Evolutionary conservation across 2,888 invertebrate species (phyloP).

Genomic region (Xestia sexstrigata): DNA sequence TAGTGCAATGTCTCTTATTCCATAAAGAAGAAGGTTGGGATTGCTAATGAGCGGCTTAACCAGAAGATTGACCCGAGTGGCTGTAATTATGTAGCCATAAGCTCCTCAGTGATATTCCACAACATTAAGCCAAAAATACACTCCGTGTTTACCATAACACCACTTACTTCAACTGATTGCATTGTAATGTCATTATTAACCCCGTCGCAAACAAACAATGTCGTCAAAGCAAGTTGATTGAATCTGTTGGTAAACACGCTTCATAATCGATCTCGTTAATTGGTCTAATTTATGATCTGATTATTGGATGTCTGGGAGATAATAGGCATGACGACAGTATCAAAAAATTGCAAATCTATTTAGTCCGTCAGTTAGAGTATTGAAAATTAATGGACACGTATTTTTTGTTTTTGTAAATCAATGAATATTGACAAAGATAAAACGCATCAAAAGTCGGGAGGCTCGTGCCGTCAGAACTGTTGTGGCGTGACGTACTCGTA

Average conservation of each 20-base stretch:
- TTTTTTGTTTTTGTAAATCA: no score
- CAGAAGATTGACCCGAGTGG: no score
- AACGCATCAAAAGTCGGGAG: no score
- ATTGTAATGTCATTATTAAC: conserved; percentile 19
- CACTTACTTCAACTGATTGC: conserved; percentile 12
- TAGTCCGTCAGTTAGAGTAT: no score
- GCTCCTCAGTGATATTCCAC: neutral
- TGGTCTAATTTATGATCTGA: neutral
- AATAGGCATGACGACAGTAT: no score
- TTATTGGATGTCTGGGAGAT: neutral
- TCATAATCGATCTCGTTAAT: conserved; percentile 5
- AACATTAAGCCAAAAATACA: neutral
- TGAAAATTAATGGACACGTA: no score
- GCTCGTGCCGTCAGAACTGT: no score
- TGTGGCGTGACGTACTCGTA: no score
- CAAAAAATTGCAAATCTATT: no score
- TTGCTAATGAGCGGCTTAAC: neutral
- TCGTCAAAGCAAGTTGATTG: conserved; percentile 24
- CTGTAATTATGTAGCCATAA: no score
- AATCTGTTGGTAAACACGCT: conserved; percentile 17
- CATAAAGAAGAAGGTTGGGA: neutral
- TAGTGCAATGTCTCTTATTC: conserved; percentile 3
- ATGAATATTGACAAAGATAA: no score
- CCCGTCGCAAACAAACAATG: conserved; percentile 16
- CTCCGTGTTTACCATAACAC: neutral